phyloP scores from a whole-genome alignment of 2,113 vertebrate genomes.

The Marmota monax region DNA sequence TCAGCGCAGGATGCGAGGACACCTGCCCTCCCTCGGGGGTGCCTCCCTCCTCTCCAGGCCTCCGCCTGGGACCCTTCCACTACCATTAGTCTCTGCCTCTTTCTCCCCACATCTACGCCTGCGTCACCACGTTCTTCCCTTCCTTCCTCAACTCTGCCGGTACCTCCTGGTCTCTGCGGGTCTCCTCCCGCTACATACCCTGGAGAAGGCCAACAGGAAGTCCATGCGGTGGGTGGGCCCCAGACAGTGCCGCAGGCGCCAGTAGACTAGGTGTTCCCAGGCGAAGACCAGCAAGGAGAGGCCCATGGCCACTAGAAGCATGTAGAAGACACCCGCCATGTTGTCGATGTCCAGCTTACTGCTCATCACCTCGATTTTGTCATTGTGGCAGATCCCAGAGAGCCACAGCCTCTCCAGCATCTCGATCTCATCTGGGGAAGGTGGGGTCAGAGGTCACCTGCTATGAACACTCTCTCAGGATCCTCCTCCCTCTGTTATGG shows the following conservation, averaged over 20 bases:
- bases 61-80: fast-evolving
- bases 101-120: too few relatives aligned
- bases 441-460: neutral
- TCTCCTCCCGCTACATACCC: conserved; percentile 82
- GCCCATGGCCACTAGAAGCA: conserved; percentile 96
- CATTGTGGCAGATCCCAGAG: conserved; percentile 95
- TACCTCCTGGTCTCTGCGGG: neutral
- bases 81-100: neutral
- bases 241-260: conserved; percentile 94
- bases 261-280: conserved; percentile 95
- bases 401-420: conserved; percentile 95
- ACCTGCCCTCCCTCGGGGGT: fast-evolving
- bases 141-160: neutral
- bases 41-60: neutral
- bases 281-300: conserved; percentile 94
- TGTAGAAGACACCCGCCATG: conserved; percentile 96
- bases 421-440: conserved; percentile 92
- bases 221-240: conserved; percentile 92
- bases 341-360: conserved; percentile 96
- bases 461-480: neutral
- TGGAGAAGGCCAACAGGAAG: conserved; percentile 94
- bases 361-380: conserved; percentile 97
- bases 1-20: fast-evolving
- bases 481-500: too few relatives aligned
- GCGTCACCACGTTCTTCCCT: too few relatives aligned